These are phyloP conservation scores for Oreortyx pictus DNA, from an alignment of 2,797 vertebrate species.

Conservation along the genomic window DNA sequence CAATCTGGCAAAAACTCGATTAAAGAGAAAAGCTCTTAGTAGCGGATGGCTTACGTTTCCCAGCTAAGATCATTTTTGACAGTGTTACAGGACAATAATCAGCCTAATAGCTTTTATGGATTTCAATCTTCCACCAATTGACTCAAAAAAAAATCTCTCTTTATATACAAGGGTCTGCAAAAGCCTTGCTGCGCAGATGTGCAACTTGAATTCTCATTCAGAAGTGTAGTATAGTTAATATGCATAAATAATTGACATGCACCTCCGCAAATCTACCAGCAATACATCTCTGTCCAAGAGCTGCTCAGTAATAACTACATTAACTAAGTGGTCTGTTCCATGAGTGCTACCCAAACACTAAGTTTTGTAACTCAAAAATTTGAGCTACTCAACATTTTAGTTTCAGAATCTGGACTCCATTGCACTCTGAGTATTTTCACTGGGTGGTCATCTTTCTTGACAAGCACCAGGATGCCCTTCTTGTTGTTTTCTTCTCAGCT, in stretches of 20 bases:
- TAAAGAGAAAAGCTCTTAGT: conserved; percentile 53
- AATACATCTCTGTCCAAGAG: background rate
- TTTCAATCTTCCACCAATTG: conserved; percentile 28
- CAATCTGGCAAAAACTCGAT: conserved; percentile 48
- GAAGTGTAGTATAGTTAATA: background rate
- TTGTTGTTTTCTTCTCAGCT: background rate
- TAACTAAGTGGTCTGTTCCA: background rate
- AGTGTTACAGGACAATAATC: conserved; percentile 40
- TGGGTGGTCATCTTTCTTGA: background rate
- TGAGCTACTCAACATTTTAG: background rate
- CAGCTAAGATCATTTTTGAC: conserved; percentile 59
- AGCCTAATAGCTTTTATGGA: conserved; percentile 51
- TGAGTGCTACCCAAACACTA: background rate
- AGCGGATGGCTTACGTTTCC: background rate
- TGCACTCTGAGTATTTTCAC: background rate
- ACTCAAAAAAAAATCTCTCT: conserved; percentile 57
- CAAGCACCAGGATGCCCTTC: background rate
- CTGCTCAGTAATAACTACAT: background rate
- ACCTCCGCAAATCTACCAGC: background rate
- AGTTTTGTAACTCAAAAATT: background rate
- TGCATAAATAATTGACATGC: background rate
- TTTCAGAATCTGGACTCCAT: background rate
- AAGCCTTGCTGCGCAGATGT: background rate
- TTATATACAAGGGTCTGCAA: conserved; percentile 17
- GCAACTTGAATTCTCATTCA: background rate